Percentiles rank a stretch among this genome's conserved stretches.
Evolutionary conservation across 2,113 vertebrate species (phyloP).

Genomic region (Pelodiscus sinensis): DNA sequence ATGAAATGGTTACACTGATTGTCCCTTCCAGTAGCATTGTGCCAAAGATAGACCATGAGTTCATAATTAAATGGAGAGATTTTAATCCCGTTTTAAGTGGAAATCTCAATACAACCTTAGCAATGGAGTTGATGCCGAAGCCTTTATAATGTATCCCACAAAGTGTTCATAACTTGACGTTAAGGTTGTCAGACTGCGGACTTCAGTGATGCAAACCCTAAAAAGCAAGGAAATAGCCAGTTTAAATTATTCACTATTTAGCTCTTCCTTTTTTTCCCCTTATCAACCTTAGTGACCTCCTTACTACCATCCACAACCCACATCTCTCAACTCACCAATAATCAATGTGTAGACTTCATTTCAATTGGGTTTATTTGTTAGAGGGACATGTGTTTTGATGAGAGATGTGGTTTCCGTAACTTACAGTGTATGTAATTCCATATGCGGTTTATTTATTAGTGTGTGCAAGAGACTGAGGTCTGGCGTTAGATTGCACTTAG

Average conservation of each 20-base stretch:
- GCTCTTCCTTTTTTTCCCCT: constrained; percentile 13
- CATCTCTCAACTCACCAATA: constrained; percentile 44
- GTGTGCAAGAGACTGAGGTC: constrained; percentile 32
- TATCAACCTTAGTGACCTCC: constrained; percentile 7
- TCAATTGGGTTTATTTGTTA: constrained; percentile 58
- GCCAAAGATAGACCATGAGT: constrained; percentile 57
- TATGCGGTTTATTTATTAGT: constrained; percentile 48
- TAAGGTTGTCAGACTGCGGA: background rate
- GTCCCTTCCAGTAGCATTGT: constrained; percentile 9
- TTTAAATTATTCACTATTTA: constrained; percentile 37
- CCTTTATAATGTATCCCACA: background rate
- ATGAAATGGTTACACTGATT: constrained; percentile 45
- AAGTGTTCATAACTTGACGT: constrained; percentile 14
- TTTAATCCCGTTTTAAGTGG: constrained; percentile 8
- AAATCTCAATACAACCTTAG: constrained; percentile 29
- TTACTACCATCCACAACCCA: constrained; percentile 36
- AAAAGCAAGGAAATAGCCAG: constrained; percentile 4
- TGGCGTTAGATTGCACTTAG: constrained; percentile 16
- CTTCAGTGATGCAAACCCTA: background rate
- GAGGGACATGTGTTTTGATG: constrained; percentile 56
- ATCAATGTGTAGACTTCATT: constrained; percentile 39
- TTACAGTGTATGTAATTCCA: constrained; percentile 24
- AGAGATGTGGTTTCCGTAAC: constrained; percentile 46
- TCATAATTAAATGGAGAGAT: constrained; percentile 48
- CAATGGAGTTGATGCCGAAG: background rate